Evolutionary conservation across 2,888 invertebrate species (phyloP), one percentile per base, ranked within the genome.

Genomic region (Pollenia griseotomentosa): DNA sequence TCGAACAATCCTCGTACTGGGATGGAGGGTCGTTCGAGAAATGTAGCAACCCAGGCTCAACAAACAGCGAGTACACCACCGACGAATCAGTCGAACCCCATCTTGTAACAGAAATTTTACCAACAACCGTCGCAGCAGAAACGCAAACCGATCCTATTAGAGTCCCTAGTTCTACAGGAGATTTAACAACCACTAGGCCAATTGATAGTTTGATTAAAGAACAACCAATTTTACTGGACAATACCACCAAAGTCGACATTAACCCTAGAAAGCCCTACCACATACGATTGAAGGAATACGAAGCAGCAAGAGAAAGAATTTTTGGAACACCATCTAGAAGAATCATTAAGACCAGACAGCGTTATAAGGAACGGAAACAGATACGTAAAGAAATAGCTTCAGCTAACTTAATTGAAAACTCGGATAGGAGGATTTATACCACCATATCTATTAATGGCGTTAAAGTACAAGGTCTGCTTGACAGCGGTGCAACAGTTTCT

Each of bases 401-500:
- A 14, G n/a, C 59, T 1, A n/a, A 6, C 1, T n/a, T 73, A 14
- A 2, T 19, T 5, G 48, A 73, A 23, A n/a, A 33, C 4, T 4
- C 10, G 0, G 73, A 73, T 59, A 59, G 10, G 6, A 33, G 75
- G 8, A 16, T 42, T 9, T 75, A 61, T 33, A 40, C 40, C 5
- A 12, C 19, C 7, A 71, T 83, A 0, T 12, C 2, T 6, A 70
- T 83, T 7, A 19, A 63, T n/a, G 77, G 63, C 4, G 10, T 44
- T 8, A 53, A 55, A 12, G n/a, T 77, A n/a, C 55, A 75, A 14
- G 79, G 70, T 4, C 59, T 68, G 10, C 23, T 79, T 3, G 70
- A 80, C 19, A 70, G 61, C 7, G 82, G 82, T 0, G 74, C 74
- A 2, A 75, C 82, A 0, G 82, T 82, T 2, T 57, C 75, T 3